Percentiles rank a stretch among this genome's conserved stretches.
These are phyloP conservation scores for Eutolmus rufibarbis DNA, from an alignment of 2,888 invertebrate genomes.

Conservation along the genomic window DNA sequence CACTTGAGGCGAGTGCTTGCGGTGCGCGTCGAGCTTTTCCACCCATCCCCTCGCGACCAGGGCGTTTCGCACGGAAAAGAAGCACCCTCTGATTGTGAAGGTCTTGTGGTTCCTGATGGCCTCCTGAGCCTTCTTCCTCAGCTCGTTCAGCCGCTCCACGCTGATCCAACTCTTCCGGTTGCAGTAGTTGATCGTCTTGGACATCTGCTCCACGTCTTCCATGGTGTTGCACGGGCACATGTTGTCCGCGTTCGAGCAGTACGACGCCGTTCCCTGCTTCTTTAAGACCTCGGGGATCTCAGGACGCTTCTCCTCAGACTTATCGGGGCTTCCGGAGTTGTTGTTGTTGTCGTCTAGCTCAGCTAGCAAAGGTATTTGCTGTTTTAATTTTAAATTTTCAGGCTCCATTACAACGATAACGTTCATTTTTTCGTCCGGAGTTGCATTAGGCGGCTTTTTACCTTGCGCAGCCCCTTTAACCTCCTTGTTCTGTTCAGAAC, in stretches of 20 bases:
- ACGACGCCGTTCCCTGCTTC: constrained; percentile 45
- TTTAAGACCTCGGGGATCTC: constrained; percentile 47
- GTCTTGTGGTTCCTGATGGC: constrained; percentile 72
- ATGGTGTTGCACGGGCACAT: constrained; percentile 47
- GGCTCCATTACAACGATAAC: not conserved
- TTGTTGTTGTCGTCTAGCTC: constrained; percentile 3
- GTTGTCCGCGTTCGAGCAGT: constrained; percentile 45
- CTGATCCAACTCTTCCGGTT: constrained; percentile 66
- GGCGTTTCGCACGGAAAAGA: constrained; percentile 74
- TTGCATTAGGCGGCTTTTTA: not conserved
- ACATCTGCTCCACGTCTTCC: constrained; percentile 45
- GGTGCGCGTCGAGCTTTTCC: constrained; percentile 60
- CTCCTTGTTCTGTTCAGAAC: not conserved
- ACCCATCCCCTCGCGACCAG: constrained; percentile 76
- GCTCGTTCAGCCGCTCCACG: constrained; percentile 70
- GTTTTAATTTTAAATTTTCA: not conserved
- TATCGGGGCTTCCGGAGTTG: not conserved
- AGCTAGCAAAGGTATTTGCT: not conserved
- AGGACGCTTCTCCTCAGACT: not conserved
- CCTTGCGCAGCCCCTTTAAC: not conserved
- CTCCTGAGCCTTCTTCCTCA: constrained; percentile 71
- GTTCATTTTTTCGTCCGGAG: not conserved
- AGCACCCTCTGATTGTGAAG: constrained; percentile 76
- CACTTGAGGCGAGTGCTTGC: constrained; percentile 57
- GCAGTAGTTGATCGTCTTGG: constrained; percentile 49